A percentile compares a stretch with the other conserved stretches of the same genome.
Conservation (phyloP, 2,888 invertebrate species). For the Drosophila limbata region DNA sequence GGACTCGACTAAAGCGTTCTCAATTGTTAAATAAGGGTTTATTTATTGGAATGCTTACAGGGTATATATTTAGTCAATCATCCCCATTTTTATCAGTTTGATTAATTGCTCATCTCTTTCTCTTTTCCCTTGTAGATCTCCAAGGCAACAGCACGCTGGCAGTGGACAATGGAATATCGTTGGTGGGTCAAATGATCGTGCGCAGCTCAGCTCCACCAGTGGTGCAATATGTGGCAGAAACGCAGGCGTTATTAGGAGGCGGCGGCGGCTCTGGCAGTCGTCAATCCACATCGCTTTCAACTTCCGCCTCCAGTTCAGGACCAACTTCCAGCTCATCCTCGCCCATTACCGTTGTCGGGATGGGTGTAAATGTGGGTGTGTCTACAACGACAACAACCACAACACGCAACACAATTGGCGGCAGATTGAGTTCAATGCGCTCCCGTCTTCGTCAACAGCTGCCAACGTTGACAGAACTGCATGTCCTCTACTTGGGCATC, state of each 20-base stretch:
- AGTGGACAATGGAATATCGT: constrained; percentile 11
- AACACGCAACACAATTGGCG: constrained; percentile 4
- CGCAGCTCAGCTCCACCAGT: constrained; percentile 72
- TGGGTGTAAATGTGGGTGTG: constrained; percentile 46
- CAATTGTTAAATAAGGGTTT: too few relatives aligned
- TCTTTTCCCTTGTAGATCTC: constrained; percentile 47
- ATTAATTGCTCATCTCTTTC: not conserved
- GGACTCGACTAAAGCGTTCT: too few relatives aligned
- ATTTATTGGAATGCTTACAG: not conserved
- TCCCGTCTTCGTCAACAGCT: constrained; percentile 69
- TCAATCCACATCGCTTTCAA: constrained; percentile 59
- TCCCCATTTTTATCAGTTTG: not conserved
- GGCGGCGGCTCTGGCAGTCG: constrained; percentile 4
- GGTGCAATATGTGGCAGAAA: constrained; percentile 47
- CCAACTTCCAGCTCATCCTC: constrained; percentile 57
- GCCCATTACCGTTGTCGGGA: constrained; percentile 64
- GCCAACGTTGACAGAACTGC: constrained; percentile 82
- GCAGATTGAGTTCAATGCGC: constrained; percentile 46
- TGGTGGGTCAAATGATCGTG: constrained; percentile 23
- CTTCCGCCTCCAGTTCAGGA: constrained; percentile 41
- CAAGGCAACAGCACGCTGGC: constrained; percentile 20
- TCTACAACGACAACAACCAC: too few relatives aligned
- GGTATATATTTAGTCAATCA: not conserved
- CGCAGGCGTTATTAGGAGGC: not conserved
- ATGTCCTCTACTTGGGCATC: constrained; percentile 84